Percentiles rank a stretch among this genome's conserved stretches.
phyloP scores from a whole-genome alignment of 2,888 invertebrate genomes.

The Drosophila limbata region DNA sequence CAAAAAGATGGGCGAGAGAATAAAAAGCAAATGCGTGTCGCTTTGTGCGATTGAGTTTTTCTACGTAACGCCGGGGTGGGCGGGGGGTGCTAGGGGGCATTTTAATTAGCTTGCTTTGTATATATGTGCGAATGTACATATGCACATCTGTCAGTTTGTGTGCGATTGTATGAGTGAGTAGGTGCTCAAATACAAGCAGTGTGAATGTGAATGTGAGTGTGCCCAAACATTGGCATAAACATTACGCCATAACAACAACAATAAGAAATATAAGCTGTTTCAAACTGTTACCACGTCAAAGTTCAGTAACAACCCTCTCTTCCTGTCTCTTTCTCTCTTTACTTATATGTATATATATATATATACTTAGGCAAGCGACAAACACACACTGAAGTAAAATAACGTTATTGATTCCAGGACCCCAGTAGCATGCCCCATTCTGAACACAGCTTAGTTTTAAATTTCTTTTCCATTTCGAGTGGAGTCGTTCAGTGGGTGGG shows the following conservation, averaged over 20 bases:
- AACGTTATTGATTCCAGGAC: conserved; percentile 60
- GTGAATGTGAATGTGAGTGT: conserved; percentile 26
- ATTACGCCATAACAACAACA: conserved; percentile 48
- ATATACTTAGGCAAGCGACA: conserved; percentile 3
- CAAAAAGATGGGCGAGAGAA: conserved; percentile 29
- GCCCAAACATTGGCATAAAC: conserved; percentile 57
- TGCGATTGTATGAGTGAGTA: conserved; percentile 7
- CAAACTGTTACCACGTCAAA: conserved; percentile 38
- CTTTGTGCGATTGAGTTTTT: conserved; percentile 8
- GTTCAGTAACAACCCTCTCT: conserved; percentile 53
- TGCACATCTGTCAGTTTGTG: conserved; percentile 1
- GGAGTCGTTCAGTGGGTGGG: conserved; percentile 49
- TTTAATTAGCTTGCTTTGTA: conserved; percentile 65
- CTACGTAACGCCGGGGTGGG: too few relatives aligned
- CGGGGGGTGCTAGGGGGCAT: conserved; percentile 27
- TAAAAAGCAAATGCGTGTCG: conserved; percentile 18
- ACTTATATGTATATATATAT: neutral
- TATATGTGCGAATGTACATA: neutral
- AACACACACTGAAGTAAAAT: conserved; percentile 12
- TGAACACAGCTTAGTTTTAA: conserved; percentile 41
- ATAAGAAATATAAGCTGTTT: conserved; percentile 19
- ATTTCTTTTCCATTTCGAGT: conserved; percentile 51
- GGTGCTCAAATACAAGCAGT: neutral
- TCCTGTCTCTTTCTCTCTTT: conserved; percentile 10
- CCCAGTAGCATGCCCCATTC: conserved; percentile 16